Evolutionary conservation across 2,888 invertebrate genomes (phyloP), one percentile per base, ranked within the genome.

Genomic region (Phoenoteleia sp.): DNA sequence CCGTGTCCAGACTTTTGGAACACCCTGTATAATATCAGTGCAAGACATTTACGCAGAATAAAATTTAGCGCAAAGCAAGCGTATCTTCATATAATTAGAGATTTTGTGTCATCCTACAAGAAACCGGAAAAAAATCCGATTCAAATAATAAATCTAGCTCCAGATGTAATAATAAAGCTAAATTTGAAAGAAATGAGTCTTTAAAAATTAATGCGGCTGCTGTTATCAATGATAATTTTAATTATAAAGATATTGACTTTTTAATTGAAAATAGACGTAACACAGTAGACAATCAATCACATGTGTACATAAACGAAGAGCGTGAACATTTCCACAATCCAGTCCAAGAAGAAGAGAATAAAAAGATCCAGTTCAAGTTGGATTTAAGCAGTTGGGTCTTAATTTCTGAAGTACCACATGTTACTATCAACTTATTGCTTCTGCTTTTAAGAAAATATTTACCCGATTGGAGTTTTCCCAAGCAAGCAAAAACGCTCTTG

Each of bases 401-500:
- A 6, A 17, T 29, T 6, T 15, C 9, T 23, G 21, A 49, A 33
- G n/a, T 66, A 9, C 66, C 66, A 17, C 66, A 66, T 13, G 11
- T 13, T 19, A 6, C 19, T n/a, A 1, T 66, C 13, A 49, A 13
- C 6, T n/a, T 19, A 0, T 15, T 66, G 11, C 29, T 66, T 2
- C 6, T n/a, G n/a, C 29, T 66, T 4, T 21, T 66, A 15, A 47
- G 13, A 19, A 49, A 6, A 17, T 27, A 29, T 27, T 47, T 47
- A 2, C 13, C 13, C 3, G 29, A 49, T 49, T 66, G 27, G 5
- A 29, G 33, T 6, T 29, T 66, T 7, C 66, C 66, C 1, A 47
- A 66, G 49, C 19, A 49, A 27, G 29, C 19, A 5, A 67, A 36
- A 67, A 67, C 52, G 0, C 15, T 67, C 1, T 15, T 67, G 5